Conservation (phyloP, 2,888 invertebrate species). For the Pachycephus smyrnensis region DNA sequence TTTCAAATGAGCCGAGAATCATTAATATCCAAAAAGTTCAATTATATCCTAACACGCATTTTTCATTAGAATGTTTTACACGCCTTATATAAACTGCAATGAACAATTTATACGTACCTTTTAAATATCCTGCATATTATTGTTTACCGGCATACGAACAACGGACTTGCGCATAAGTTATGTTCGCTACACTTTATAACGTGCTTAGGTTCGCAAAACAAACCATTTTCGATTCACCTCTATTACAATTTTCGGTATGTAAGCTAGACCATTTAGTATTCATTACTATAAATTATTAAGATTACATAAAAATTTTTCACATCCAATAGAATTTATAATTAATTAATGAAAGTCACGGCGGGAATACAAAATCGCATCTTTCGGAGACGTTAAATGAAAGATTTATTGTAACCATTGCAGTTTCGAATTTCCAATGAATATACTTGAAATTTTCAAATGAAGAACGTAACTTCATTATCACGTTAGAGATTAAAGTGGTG, state of each 20-base stretch:
- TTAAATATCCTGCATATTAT: not conserved
- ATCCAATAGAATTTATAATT: not conserved
- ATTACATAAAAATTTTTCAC: not conserved
- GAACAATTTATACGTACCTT: not conserved
- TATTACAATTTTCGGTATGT: not conserved
- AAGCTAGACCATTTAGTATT: not conserved
- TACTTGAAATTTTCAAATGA: not conserved
- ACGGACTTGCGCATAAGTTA: not conserved
- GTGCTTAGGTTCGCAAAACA: not conserved
- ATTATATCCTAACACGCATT: not conserved
- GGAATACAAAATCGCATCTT: not conserved
- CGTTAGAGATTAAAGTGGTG: not conserved
- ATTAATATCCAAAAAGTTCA: not conserved
- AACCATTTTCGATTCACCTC: not conserved
- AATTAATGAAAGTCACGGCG: not conserved
- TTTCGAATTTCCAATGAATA: not conserved
- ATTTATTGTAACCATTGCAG: not conserved
- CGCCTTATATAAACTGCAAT: not conserved
- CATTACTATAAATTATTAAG: not conserved
- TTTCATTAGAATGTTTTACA: not conserved
- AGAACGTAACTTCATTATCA: not conserved
- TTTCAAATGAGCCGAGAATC: too few species aligned
- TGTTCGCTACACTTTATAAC: not conserved
- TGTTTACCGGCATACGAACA: not conserved
- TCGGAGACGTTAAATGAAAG: not conserved